Evolutionary conservation across 2,888 invertebrate species (phyloP), one percentile per base, ranked within the genome.

Genomic region (Meloe dianella): DNA sequence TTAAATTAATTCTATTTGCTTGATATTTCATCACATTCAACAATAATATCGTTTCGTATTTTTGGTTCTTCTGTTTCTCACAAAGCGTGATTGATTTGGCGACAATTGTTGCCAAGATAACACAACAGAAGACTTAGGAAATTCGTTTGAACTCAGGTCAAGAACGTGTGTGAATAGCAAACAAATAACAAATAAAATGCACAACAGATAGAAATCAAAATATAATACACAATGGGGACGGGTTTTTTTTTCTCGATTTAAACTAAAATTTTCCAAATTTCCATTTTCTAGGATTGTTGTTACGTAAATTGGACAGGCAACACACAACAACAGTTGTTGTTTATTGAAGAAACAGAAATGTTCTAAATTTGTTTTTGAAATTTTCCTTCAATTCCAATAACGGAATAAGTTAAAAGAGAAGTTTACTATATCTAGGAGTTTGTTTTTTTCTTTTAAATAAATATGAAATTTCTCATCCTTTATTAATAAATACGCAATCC

Each of bases 91-190:
- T 17, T 8, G 8, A 22, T 51, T 41, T 12, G 41, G 17, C 4
- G 22, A 22, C 47, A 20, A 51, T 51, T 10, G 47, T 51, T 51
- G 9, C 5, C 47, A 10, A 51, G 4, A 51, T 10, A 51, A 22
- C 8, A 51, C 17, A 51, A 51, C 47, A 51, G 47, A 51, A 51
- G 47, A 51, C 47, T 8, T 51, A 51, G 9, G 22, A 51, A 51
- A 51, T 22, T 51, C 1, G 22, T 7, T 51, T 51, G 47, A 51
- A 51, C 47, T 12, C 47, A 10, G 47, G 47, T 51, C 47, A 51
- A 10, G 9, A 20, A 20, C 20, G 47, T 51, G 47, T 51, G 20
- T 51, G 41, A 51, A 20, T 20, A 22, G 4, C 47, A 51, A 51
- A 51, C 47, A 51, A n/a, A 51, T 51, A 20, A 7, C 14, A n/a